phyloP scores from a whole-genome alignment of 2,888 invertebrate genomes.

The Temnothorax unifasciatus region DNA sequence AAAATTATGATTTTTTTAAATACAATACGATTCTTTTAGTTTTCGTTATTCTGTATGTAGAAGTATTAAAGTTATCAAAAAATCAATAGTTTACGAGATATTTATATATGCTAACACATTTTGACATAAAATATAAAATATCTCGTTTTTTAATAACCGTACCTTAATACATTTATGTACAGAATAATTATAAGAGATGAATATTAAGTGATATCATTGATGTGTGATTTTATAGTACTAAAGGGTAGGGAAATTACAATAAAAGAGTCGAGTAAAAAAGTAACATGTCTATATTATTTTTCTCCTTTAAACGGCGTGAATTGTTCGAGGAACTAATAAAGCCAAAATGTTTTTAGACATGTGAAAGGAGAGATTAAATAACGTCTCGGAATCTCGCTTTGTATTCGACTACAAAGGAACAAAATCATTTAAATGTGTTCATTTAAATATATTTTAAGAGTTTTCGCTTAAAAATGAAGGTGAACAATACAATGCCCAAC shows the following conservation, averaged over 20 bases:
- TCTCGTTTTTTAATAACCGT: not conserved
- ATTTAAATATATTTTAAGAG: constrained; percentile 50
- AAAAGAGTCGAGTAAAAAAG: constrained; percentile 43
- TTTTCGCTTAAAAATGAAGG: constrained; percentile 48
- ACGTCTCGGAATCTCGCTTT: constrained; percentile 7
- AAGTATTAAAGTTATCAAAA: not conserved
- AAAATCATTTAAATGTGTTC: constrained; percentile 43
- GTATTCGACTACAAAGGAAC: constrained; percentile 34
- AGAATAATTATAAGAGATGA: not conserved
- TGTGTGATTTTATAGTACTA: not conserved
- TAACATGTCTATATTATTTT: constrained; percentile 36
- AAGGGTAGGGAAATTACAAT: constrained; percentile 9
- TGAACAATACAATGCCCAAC: constrained; percentile 67
- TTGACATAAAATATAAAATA: not conserved
- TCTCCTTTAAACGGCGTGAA: not conserved
- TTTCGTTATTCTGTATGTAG: not conserved
- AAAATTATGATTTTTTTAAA: not conserved
- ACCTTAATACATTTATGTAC: not conserved
- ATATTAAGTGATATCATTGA: not conserved
- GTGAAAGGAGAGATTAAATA: constrained; percentile 5
- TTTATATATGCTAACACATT: not conserved
- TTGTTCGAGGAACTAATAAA: constrained; percentile 8
- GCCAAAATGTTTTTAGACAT: not conserved
- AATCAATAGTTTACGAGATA: not conserved
- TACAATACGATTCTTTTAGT: not conserved